These are phyloP conservation scores for Hofmannophila pseudospretella DNA, from an alignment of 2,888 invertebrate genomes.

Conservation along the genomic window DNA sequence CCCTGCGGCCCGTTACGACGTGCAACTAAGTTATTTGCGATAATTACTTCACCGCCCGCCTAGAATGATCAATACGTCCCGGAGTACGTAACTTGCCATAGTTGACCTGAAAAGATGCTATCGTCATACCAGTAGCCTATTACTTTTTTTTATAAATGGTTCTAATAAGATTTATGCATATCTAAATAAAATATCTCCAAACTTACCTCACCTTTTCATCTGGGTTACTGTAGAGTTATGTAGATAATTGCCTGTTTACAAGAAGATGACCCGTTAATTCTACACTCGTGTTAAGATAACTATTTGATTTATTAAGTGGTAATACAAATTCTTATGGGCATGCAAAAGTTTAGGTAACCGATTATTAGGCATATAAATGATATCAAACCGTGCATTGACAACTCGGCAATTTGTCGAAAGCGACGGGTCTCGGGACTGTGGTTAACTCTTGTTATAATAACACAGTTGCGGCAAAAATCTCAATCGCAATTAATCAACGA, in stretches of 20 bases:
- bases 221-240: not conserved
- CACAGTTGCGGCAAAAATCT: constrained; percentile 66
- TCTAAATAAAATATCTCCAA: constrained; percentile 2
- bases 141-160: constrained; percentile 8
- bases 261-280: constrained; percentile 2
- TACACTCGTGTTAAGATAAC: not conserved
- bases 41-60: constrained; percentile 46
- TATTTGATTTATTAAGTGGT: not conserved
- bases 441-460: constrained; percentile 64
- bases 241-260: not conserved
- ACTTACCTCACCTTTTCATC: not conserved
- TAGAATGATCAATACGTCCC: constrained; percentile 34
- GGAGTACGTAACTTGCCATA: constrained; percentile 12
- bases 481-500: constrained; percentile 74
- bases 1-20: constrained; percentile 32
- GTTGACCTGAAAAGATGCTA: constrained; percentile 22
- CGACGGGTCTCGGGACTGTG: constrained; percentile 41
- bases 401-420: constrained; percentile 61
- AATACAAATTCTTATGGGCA: constrained; percentile 5
- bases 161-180: not conserved
- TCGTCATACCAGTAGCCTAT: constrained; percentile 9
- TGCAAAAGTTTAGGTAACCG: constrained; percentile 16
- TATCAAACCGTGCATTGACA: constrained; percentile 54
- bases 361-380: constrained; percentile 42
- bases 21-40: constrained; percentile 52